A percentile compares a stretch with the other conserved stretches of the same genome.
phyloP scores from a whole-genome alignment of 2,888 invertebrate species.

The Panopea generosa region DNA sequence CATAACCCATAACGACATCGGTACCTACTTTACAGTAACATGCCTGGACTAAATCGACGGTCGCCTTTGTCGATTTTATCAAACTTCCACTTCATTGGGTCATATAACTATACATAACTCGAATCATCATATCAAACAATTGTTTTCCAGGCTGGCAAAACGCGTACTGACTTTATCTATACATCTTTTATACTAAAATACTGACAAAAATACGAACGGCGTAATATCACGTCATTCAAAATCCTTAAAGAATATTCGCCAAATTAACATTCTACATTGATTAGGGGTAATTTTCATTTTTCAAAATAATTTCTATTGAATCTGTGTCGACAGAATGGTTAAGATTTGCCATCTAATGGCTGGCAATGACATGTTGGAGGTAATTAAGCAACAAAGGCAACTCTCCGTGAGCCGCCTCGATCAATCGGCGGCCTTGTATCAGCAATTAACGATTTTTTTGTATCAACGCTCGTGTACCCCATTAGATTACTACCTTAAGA shows the following conservation, averaged over 20 bases:
- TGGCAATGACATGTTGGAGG: conserved; percentile 24
- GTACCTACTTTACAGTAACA: too few relatives aligned
- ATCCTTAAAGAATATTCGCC: not conserved
- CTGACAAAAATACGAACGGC: not conserved
- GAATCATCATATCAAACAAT: conserved; percentile 9
- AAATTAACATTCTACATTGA: conserved; percentile 25
- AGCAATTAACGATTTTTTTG: conserved; percentile 45
- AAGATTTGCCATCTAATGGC: conserved; percentile 56
- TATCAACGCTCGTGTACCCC: conserved; percentile 49
- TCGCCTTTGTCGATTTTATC: conserved; percentile 8
- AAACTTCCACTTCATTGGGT: conserved; percentile 7
- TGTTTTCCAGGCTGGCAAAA: not conserved
- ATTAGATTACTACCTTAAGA: conserved; percentile 25
- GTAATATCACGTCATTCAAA: conserved; percentile 4
- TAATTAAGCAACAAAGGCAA: conserved; percentile 33
- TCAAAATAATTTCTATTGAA: conserved; percentile 61
- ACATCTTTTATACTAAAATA: conserved; percentile 37
- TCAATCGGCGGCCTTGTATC: conserved; percentile 42
- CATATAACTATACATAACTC: conserved; percentile 1
- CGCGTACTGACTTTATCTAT: conserved; percentile 34
- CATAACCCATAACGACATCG: too few relatives aligned
- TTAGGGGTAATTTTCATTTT: conserved; percentile 67
- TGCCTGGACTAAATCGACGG: too few relatives aligned
- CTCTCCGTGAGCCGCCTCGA: not conserved
- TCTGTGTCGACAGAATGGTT: conserved; percentile 53